Evolutionary conservation across 2,113 vertebrate genomes (phyloP), one percentile per base, ranked within the genome.

Genomic region (Diadophis punctatus): DNA sequence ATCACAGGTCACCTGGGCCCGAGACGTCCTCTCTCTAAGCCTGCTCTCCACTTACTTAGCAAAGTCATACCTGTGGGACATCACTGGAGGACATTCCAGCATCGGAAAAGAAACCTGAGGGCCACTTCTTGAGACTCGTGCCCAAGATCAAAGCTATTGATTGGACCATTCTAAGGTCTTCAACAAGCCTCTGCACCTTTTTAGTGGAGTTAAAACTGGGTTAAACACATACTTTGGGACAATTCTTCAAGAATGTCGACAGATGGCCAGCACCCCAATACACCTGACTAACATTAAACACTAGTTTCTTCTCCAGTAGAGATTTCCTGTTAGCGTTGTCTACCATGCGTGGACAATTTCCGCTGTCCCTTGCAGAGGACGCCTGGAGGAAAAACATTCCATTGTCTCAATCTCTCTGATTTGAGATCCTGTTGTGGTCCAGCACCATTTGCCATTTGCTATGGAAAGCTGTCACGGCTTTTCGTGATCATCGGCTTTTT

Each of bases 161-260:
- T 63, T 93, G 92, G 87, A 27, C 94, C 95, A 96, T 96, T 97
- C 96, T 97, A 96, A 96, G 96, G 96, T 95, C 94, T 95, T 91
- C 95, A 94, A 93, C 91, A 93, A 91, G 39, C 92, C 91, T 87
- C 11, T 93, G 91, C 30, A 93, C 90, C 93, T 95, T 92, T 91
- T 52, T 85, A 91, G 0, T 84, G 12, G 49, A 86, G 89, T 92
- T 90, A 60, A 93, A 93, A 92, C 92, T 92, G 92, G 86, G 74
- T 74, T 91, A 90, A 58, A 34, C 8, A 8, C 86, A 48, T 18
- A 7, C 23, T 88, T 92, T 95, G 92, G 91, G 94, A 93, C 93
- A 49, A 55, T 90, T 94, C 88, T 49, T 93, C 94, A 95, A 91
- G 91, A 93, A 51, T 87, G 0, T 87, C 68, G 89, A 94, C 90